Evolutionary conservation across 1,140 invertebrate genomes (phyloP), one percentile per base, ranked within the genome.

Genomic region (Drosophila grimshawi): DNA sequence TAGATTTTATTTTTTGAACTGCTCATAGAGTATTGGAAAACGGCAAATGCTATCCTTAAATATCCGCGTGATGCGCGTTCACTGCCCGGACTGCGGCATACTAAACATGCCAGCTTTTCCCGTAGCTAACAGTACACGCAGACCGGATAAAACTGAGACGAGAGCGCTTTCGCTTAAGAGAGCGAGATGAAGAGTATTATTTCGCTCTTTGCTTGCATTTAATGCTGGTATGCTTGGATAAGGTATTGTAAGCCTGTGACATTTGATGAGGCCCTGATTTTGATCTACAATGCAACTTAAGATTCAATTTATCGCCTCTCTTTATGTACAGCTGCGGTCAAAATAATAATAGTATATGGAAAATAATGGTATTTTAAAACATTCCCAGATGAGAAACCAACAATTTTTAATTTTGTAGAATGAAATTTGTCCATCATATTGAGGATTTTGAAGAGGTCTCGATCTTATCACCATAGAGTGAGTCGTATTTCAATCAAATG

Each of bases 41-140:
- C 67, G 41, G 37, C 45, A 52, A 19, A 45, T 43, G 35, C 67
- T 80, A 78, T 82, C 61, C 67, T 71, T 41, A 43, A 41, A 67
- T 19, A 59, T 63, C 77, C 80, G 83, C 80, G 74, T 81, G 83
- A 35, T 82, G 68, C 80, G 80, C 69, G 69, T 74, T 89, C 74
- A 72, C 62, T 89, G 85, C 80, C 80, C 89, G 76, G 77, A 89
- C 83, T 88, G 83, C 83, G 83, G 83, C 85, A 88, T 83, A 88
- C 83, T 88, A 80, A 89, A 19, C 19, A 19, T 1, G 19, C 19
- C 1, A 19, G 1, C 0, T 19, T 19, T 19, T 19, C 19, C 19
- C 19, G 0, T 19, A 19, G 19, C 69, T 43, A 56, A 35, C 35
- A 33, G 48, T 78, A 67, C 61, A 49, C 67, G 65, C 72, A 69